Evolutionary conservation across 2,113 vertebrate species (phyloP), one percentile per base, ranked within the genome.

Genomic region (Oceanites oceanicus): DNA sequence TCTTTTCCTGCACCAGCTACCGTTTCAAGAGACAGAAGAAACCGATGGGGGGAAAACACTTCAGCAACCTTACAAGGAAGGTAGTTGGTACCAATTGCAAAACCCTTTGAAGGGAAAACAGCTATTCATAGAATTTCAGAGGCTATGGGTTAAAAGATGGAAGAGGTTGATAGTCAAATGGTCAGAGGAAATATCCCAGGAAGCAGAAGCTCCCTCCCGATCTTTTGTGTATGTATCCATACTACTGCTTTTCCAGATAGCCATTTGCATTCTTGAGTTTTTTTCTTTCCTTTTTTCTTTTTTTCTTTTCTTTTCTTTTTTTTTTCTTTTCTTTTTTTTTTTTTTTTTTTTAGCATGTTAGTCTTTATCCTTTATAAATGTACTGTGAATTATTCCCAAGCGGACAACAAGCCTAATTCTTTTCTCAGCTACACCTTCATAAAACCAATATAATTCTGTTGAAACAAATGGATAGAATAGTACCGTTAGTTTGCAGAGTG

Each of bases 341-440:
- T 11, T 52, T 12, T 17, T 25, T 23, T 61, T 77, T 49, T 32
- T 12, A 23, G 4, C 10, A 26, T 74, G 13, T 53, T 77, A 86
- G 32, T 20, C 13, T 95, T 91, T 85, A 36, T 40, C 44, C 13
- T 75, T 75, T 88, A 62, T 65, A 92, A 93, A 92, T 53, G 66
- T 42, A 50, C 9, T 1, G 2, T 83, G 40, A 90, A 90, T 92
- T 94, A 79, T 80, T 96, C 82, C 82, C 75, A 96, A 83, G 59
- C 2, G 32, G 62, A 80, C 78, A 92, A 90, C 58, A 96, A 95
- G 40, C 56, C 68, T 91, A 95, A 95, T 61, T 81, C 25, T 92
- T 75, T 93, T 88, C 20, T 62, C 61, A 95, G 76, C 45, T 96
- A 93, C 61, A 91, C 77, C 71, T 88, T 79, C 50, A 88, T 86